Percentiles rank a stretch among this genome's conserved stretches.
Conservation (phyloP, 2,113 vertebrate species). For the Taxidea taxus region DNA sequence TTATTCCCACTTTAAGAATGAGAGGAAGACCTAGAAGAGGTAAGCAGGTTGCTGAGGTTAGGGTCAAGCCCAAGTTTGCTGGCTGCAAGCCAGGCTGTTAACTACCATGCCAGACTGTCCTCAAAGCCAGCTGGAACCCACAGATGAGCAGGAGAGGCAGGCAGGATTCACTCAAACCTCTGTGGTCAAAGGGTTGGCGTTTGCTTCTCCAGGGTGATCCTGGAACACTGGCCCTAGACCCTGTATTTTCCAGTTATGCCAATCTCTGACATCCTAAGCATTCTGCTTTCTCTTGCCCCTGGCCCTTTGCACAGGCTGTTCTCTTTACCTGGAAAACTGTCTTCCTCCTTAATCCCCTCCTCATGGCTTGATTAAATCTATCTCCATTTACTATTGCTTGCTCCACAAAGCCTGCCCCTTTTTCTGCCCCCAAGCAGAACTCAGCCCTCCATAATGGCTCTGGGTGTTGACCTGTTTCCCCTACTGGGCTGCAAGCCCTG, state of each 20-base stretch:
- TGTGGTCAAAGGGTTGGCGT: not conserved
- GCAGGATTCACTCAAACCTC: not conserved
- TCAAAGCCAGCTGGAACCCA: not conserved
- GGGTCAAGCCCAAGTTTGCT: not conserved
- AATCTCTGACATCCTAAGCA: not conserved
- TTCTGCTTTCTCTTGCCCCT: not conserved
- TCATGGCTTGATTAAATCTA: not conserved
- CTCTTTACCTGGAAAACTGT: not conserved
- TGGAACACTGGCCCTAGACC: not conserved
- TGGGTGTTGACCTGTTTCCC: not conserved
- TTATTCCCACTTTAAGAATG: not conserved
- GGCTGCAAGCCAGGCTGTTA: not conserved
- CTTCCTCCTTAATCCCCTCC: not conserved
- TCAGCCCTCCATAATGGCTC: not conserved
- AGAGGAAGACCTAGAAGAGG: not conserved
- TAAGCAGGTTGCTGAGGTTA: not conserved
- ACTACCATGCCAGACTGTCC: not conserved
- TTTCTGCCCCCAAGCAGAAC: not conserved
- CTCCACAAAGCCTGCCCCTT: not conserved
- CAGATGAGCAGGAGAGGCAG: not conserved
- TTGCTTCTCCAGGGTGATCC: not conserved
- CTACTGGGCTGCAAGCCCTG: not conserved
- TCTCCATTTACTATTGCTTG: not conserved
- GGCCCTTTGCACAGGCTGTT: conserved; percentile 20
- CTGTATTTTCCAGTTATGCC: not conserved